Evolutionary conservation across 35 echinoderm and acorn worm genomes (phyloP).

Genomic region (Heliocidaris erythrogramma): DNA sequence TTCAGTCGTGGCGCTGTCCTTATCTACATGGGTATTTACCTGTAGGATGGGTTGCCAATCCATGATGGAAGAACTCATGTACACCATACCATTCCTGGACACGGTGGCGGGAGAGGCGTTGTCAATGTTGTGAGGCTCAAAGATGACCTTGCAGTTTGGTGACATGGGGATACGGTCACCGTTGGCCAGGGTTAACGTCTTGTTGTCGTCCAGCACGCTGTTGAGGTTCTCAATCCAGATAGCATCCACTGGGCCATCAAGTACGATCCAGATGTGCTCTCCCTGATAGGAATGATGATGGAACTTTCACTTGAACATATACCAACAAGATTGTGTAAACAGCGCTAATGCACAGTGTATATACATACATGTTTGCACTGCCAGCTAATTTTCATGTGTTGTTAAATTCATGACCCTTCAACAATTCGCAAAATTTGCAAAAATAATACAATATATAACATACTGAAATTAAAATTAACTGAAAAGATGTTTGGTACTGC

Average conservation of each 20-base stretch:
- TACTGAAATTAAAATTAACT: too few species aligned
- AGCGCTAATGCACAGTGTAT: too few species aligned
- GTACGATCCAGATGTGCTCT: conserved; percentile 94
- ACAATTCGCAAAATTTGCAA: too few species aligned
- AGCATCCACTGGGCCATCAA: conserved; percentile 98
- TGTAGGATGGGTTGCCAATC: conserved; percentile 89
- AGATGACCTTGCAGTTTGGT: conserved; percentile 89
- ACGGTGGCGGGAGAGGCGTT: conserved; percentile 97
- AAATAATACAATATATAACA: too few species aligned
- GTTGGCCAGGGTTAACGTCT: conserved; percentile 93
- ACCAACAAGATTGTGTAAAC: too few species aligned
- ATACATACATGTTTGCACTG: too few species aligned
- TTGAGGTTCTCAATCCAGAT: conserved; percentile 99
- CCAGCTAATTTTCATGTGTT: too few species aligned
- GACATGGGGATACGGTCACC: conserved; percentile 98
- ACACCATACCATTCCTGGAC: conserved; percentile 96
- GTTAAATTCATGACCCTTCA: too few species aligned
- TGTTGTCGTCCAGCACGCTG: conserved; percentile 97
- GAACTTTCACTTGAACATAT: not conserved
- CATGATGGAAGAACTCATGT: conserved; percentile 97
- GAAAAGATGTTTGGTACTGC: too few species aligned
- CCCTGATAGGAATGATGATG: conserved; percentile 46
- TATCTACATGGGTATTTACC: conserved; percentile 24
- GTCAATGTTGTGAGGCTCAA: conserved; percentile 98
- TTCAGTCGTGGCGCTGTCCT: too few species aligned